A percentile compares a stretch with the other conserved stretches of the same genome.
Evolutionary conservation across 2,888 invertebrate species (phyloP).

Genomic region (Holacanthella duospinosa): DNA sequence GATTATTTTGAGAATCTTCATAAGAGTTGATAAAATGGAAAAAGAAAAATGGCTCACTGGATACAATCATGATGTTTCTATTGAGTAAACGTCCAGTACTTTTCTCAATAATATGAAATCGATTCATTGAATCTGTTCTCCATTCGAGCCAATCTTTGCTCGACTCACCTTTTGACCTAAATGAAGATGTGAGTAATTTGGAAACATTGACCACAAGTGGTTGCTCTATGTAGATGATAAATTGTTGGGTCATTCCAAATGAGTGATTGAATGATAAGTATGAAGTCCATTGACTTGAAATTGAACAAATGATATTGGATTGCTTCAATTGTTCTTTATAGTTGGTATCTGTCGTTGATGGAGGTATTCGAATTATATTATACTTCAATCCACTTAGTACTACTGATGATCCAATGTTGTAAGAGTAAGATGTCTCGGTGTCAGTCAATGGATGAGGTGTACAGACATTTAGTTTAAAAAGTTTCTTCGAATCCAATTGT

Average conservation of each 20-base stretch:
- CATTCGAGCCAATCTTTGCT: conserved; percentile 17
- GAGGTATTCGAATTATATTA: conserved; percentile 1
- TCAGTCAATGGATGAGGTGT: conserved; percentile 14
- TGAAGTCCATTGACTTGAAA: conserved; percentile 1
- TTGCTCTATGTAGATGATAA: conserved; percentile 47
- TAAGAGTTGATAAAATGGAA: conserved; percentile 48
- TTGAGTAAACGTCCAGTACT: conserved; percentile 41
- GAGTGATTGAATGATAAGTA: conserved; percentile 41
- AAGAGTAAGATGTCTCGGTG: neutral
- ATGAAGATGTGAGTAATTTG: conserved; percentile 29
- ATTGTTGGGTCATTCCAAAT: conserved; percentile 48
- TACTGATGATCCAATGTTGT: conserved; percentile 4
- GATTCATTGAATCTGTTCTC: conserved; percentile 36
- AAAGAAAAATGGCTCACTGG: conserved; percentile 42
- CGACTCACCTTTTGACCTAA: conserved; percentile 7
- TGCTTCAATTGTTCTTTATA: conserved; percentile 2
- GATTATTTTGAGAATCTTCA: conserved; percentile 37
- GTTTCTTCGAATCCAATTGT: conserved; percentile 11
- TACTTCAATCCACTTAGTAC: conserved; percentile 10
- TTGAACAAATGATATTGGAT: conserved; percentile 8
- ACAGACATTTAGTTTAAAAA: conserved; percentile 9
- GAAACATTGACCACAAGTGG: conserved; percentile 43
- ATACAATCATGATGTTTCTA: conserved; percentile 5
- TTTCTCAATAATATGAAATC: conserved; percentile 42
- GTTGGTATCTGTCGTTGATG: neutral